Evolutionary conservation across 2,113 vertebrate genomes (phyloP).

Genomic region (Maccullochella peelii): DNA sequence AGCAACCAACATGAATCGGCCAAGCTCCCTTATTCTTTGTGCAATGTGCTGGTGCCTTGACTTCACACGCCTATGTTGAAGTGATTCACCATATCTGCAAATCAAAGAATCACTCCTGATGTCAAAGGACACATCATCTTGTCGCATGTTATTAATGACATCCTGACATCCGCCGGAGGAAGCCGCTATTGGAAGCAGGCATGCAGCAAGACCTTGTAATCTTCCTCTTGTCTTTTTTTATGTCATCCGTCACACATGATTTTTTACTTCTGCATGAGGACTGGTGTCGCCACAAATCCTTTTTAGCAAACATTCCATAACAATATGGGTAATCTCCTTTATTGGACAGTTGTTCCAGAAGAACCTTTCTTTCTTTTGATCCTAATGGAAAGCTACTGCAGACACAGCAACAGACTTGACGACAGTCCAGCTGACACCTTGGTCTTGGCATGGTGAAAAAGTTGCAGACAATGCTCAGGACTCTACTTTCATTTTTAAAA

Average conservation of each 20-base stretch:
- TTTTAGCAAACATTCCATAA: background rate
- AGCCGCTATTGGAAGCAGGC: slow-evolving; percentile 4
- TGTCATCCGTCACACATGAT: background rate
- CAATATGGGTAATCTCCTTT: slow-evolving; percentile 10
- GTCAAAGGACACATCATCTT: slow-evolving; percentile 38
- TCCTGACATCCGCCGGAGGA: background rate
- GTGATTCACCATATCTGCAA: slow-evolving; percentile 10
- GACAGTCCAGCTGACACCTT: too few relatives aligned
- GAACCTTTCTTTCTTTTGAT: background rate
- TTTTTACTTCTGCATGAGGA: slow-evolving; percentile 8
- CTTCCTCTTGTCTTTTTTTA: background rate
- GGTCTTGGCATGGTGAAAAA: too few relatives aligned
- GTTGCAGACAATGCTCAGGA: too few relatives aligned
- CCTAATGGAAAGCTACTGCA: background rate
- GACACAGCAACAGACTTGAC: too few relatives aligned
- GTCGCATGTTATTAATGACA: slow-evolving; percentile 15
- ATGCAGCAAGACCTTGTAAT: slow-evolving; percentile 21
- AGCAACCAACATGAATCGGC: slow-evolving; percentile 9
- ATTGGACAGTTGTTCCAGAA: background rate
- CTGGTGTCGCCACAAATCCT: background rate
- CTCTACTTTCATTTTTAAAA: too few relatives aligned
- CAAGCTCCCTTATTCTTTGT: slow-evolving; percentile 27
- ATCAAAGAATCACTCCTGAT: slow-evolving; percentile 27
- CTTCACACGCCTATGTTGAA: background rate
- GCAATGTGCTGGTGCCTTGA: slow-evolving; percentile 16